Evolutionary conservation across 2,113 vertebrate genomes (phyloP).

Genomic region (Antechinus stuartii): DNA sequence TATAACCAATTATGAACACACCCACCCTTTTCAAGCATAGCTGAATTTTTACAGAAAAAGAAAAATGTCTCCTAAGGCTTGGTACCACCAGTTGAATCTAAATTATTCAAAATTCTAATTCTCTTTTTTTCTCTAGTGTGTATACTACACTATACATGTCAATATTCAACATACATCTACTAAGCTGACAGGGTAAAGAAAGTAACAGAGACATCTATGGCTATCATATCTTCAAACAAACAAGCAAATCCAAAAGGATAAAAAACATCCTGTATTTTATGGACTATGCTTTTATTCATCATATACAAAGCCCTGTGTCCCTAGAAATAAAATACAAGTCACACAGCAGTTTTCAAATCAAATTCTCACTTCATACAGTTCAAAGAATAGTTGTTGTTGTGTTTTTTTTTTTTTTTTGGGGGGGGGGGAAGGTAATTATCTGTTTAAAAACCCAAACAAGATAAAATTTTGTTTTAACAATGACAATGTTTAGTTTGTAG

Average conservation of each 20-base stretch:
- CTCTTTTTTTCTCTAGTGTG: not conserved
- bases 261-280: not conserved
- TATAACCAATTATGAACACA: not conserved
- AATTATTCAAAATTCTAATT: not conserved
- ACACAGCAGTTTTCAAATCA: not conserved
- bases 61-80: conserved; percentile 31
- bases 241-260: conserved; percentile 36
- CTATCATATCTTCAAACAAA: conserved; percentile 26
- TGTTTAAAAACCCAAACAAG: conserved; percentile 45
- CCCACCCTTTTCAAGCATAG: conserved; percentile 13
- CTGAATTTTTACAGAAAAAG: conserved; percentile 15
- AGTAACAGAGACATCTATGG: not conserved
- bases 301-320: not conserved
- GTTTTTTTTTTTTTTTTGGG: not conserved
- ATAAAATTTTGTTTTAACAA: conserved; percentile 35
- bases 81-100: conserved; percentile 60
- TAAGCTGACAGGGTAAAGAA: conserved; percentile 15
- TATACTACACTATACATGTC: not conserved
- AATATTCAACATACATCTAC: not conserved
- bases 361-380: conserved; percentile 31
- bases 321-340: conserved; percentile 25
- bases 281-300: not conserved
- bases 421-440: not conserved
- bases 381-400: not conserved
- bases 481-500: conserved; percentile 26